phyloP scores from a whole-genome alignment of 2,113 vertebrate genomes.

The Aptenodytes patagonicus region DNA sequence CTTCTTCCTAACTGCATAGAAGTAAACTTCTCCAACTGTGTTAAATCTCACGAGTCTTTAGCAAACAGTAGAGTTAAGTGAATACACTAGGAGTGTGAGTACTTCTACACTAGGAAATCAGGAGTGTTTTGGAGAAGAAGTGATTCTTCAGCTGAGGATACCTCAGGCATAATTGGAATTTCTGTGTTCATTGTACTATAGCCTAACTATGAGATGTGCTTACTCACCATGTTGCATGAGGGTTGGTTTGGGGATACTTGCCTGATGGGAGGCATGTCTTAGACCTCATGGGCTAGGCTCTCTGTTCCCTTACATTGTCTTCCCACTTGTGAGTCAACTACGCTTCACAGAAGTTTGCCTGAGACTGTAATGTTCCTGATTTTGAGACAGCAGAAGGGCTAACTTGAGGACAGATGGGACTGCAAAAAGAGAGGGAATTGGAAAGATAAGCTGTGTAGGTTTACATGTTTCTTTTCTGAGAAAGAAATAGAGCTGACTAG shows the following conservation, averaged over 20 bases:
- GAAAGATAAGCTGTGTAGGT: neutral
- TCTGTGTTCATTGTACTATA: neutral
- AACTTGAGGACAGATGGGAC: fast-evolving
- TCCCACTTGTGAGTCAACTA: neutral
- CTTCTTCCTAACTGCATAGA: neutral
- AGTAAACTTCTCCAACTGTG: neutral
- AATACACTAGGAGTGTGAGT: too few relatives aligned
- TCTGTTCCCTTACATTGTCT: neutral
- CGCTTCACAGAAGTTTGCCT: neutral
- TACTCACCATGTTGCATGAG: neutral
- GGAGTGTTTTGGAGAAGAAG: neutral
- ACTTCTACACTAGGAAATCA: neutral
- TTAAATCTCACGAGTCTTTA: neutral
- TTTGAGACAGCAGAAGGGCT: neutral
- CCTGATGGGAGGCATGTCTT: neutral
- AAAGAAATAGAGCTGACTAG: neutral
- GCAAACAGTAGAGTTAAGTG: neutral
- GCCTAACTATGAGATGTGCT: neutral
- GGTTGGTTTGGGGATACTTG: neutral
- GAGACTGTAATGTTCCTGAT: neutral
- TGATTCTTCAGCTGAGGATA: neutral
- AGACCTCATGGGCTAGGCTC: neutral
- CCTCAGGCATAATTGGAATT: neutral
- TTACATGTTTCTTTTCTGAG: neutral
- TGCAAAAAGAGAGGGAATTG: neutral